Evolutionary conservation across 2,888 invertebrate genomes (phyloP), one percentile per base, ranked within the genome.

Genomic region (Tetragnatha montana): DNA sequence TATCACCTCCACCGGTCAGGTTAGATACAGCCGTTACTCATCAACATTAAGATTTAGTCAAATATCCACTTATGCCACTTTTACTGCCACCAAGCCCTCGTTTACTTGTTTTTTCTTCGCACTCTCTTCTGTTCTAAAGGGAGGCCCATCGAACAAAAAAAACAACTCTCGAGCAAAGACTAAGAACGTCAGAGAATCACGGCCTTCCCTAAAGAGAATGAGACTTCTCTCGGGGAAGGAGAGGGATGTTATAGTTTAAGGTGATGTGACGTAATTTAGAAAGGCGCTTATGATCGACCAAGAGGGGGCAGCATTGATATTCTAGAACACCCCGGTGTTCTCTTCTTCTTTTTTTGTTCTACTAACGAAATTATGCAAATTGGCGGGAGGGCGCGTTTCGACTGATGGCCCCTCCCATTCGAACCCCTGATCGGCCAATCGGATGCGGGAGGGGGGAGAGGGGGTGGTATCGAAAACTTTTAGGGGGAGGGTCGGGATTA

Each of bases 281-380:
- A 89, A 81, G 89, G 89, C 85, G 89, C 89, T 89, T 89, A 89
- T 89, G 89, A 89, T 89, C 85, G 89, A 89, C 85, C 89, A 89
- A 89, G 69, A 80, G 80, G 81, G 75, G 81, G 85, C 79, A 51
- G 78, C 74, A 80, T 80, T 73, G 79, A 80, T 60, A 80, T 70
- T 86, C 86, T 14, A 51, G n/a, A 73, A 79, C 35, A 50, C 71
- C 74, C 74, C 8, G 8, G 17, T 74, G 14, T 51, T 21, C 22
- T 35, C 74, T 21, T 22, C 7, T 21, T 22, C 50, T 51, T 78
- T 80, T 74, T 73, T 78, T 60, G 51, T 84, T 84, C 50, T 89
- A 81, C 85, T 85, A 89, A 89, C 85, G 85, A 89, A 89, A 89
- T 89, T 89, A 89, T 89, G 89, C 89, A 89, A 86, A 89, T 89